phyloP scores from a whole-genome alignment of 2,888 invertebrate species.

The Ecliptopera silaceata region DNA sequence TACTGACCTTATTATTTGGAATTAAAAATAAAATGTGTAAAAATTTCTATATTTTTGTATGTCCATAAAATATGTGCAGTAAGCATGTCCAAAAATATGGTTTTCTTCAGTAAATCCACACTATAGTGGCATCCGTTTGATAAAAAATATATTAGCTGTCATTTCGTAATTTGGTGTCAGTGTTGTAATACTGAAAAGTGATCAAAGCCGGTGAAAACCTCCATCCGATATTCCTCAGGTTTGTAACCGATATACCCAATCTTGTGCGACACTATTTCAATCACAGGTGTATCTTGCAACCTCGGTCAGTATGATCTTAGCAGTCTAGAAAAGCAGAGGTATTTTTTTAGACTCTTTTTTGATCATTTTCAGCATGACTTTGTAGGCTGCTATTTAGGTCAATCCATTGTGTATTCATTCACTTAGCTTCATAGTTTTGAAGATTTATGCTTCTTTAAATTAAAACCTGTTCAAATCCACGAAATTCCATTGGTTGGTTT shows the following conservation, averaged over 20 bases:
- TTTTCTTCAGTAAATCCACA: conserved; percentile 39
- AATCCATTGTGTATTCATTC: conserved; percentile 9
- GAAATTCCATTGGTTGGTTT: conserved; percentile 20
- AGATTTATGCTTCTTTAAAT: conserved; percentile 3
- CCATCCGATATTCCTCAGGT: conserved; percentile 50
- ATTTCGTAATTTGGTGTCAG: conserved; percentile 55
- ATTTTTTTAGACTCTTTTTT: conserved; percentile 32
- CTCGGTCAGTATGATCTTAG: conserved; percentile 13
- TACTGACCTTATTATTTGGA: conserved; percentile 75
- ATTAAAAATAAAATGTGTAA: conserved; percentile 55
- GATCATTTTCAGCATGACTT: not conserved
- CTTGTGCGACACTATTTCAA: conserved; percentile 39
- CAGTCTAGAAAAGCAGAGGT: conserved; percentile 52
- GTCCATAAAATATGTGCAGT: conserved; percentile 41
- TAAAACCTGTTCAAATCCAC: conserved; percentile 1
- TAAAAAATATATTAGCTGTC: conserved; percentile 30
- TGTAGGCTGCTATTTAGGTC: conserved; percentile 8
- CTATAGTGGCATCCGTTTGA: conserved; percentile 36
- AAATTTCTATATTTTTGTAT: conserved; percentile 35
- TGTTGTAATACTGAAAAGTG: conserved; percentile 77
- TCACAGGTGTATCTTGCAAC: conserved; percentile 34
- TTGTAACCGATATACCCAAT: conserved; percentile 56
- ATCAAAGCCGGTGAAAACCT: conserved; percentile 75
- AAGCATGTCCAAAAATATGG: conserved; percentile 48
- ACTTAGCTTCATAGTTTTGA: not conserved